A percentile compares a stretch with the other conserved stretches of the same genome.
Evolutionary conservation across 1,140 invertebrate species (phyloP).

Genomic region (Lordiphosa clarofinis): DNA sequence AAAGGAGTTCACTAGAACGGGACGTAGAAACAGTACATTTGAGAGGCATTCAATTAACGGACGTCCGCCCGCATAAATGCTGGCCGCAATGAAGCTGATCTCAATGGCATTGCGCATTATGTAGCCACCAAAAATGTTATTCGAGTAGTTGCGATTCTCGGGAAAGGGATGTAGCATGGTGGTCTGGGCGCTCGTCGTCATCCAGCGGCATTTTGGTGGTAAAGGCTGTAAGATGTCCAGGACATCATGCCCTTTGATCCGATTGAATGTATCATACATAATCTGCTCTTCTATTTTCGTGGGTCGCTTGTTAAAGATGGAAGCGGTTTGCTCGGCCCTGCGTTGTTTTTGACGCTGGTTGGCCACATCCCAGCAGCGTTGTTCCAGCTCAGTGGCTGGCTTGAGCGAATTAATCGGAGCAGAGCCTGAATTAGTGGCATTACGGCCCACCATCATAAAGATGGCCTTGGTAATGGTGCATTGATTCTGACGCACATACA

Average conservation of each 20-base stretch:
- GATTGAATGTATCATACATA: slow-evolving; percentile 85
- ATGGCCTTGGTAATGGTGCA: slow-evolving; percentile 81
- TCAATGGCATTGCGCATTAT: slow-evolving; percentile 89
- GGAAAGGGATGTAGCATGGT: slow-evolving; percentile 56
- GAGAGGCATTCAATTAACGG: slow-evolving; percentile 83
- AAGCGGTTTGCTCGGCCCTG: slow-evolving; percentile 77
- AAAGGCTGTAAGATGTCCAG: slow-evolving; percentile 69
- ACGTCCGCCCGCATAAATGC: slow-evolving; percentile 81
- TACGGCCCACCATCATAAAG: slow-evolving; percentile 87
- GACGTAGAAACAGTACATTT: slow-evolving; percentile 85
- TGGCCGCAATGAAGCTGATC: slow-evolving; percentile 85
- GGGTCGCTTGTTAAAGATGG: slow-evolving; percentile 83
- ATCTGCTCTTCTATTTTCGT: slow-evolving; percentile 83
- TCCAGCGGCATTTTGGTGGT: slow-evolving; percentile 84
- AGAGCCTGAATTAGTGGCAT: slow-evolving; percentile 83
- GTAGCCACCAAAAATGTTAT: slow-evolving; percentile 91
- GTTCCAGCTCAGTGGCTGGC: slow-evolving; percentile 83
- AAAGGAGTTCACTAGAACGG: slow-evolving; percentile 87
- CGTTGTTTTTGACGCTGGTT: slow-evolving; percentile 81
- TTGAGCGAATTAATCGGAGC: slow-evolving; percentile 85
- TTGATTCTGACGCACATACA: slow-evolving; percentile 84
- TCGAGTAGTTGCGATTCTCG: slow-evolving; percentile 85
- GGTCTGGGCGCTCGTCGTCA: slow-evolving; percentile 80
- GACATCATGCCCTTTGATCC: slow-evolving; percentile 81
- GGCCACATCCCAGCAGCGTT: slow-evolving; percentile 81